Evolutionary conservation across 2,888 invertebrate genomes (phyloP).

Genomic region (Lamellibrachia satsuma): DNA sequence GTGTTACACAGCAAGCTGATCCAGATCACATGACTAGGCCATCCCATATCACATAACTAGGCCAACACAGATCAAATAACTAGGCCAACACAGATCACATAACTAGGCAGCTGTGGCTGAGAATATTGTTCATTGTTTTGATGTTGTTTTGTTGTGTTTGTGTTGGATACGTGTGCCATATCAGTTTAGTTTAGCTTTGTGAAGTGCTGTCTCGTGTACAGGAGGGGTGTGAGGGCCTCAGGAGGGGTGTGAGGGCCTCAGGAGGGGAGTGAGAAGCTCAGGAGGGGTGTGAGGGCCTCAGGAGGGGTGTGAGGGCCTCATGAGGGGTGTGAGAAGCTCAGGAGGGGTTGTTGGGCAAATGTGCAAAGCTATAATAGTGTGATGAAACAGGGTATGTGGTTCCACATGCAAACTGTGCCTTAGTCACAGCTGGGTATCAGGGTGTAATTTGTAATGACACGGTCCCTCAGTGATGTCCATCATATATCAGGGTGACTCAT

Average conservation of each 20-base stretch:
- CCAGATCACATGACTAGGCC: not conserved
- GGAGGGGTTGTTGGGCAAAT: not conserved
- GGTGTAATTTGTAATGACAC: not conserved
- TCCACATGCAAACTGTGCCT: not conserved
- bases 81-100: not conserved
- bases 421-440: not conserved
- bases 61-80: too few species aligned
- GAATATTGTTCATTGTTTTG: not conserved
- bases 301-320: too few species aligned
- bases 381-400: not conserved
- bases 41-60: too few species aligned
- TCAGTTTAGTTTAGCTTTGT: not conserved
- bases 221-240: not conserved
- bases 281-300: too few species aligned
- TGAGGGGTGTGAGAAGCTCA: too few species aligned
- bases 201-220: not conserved
- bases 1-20: not conserved
- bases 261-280: too few species aligned
- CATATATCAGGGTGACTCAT: not conserved
- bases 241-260: not conserved
- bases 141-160: slow-evolving; percentile 1
- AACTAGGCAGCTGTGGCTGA: not conserved
- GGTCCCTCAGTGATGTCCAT: not conserved
- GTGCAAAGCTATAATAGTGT: not conserved
- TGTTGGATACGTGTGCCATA: not conserved